phyloP scores from a whole-genome alignment of 2,888 invertebrate genomes.

The Amblyjoppa fuscipennis region DNA sequence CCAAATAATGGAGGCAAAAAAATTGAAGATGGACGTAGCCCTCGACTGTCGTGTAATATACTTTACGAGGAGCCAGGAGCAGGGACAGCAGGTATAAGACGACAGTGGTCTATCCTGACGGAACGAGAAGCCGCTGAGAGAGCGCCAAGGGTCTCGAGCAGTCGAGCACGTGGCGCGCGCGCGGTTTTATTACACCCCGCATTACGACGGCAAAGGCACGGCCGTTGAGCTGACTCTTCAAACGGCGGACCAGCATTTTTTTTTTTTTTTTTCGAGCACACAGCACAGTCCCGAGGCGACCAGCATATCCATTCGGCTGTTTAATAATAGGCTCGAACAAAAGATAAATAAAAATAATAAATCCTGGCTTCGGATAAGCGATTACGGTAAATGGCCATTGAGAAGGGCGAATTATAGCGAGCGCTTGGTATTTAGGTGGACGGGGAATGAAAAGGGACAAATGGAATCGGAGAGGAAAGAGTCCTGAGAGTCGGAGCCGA shows the following conservation, averaged over 20 bases:
- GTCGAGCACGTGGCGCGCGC: constrained; percentile 63
- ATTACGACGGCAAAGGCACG: constrained; percentile 9
- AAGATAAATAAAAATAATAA: constrained; percentile 39
- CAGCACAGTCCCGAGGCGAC: constrained; percentile 17
- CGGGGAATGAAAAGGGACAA: constrained; percentile 1
- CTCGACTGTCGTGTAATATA: constrained; percentile 40
- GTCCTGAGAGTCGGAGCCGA: background rate
- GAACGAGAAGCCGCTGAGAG: constrained; percentile 34
- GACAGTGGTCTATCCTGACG: background rate
- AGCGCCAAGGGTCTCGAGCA: constrained; percentile 48
- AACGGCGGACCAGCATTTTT: constrained; percentile 61
- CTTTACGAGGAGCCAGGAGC: constrained; percentile 52
- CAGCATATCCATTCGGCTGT: constrained; percentile 60
- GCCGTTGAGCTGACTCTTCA: constrained; percentile 36
- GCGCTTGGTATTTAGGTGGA: constrained; percentile 8
- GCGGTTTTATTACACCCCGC: constrained; percentile 64
- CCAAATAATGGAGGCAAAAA: background rate
- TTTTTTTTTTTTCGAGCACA: constrained; percentile 9
- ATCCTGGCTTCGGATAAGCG: constrained; percentile 47
- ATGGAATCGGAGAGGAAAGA: constrained; percentile 17
- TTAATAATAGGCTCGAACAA: constrained; percentile 43
- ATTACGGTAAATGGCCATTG: constrained; percentile 35
- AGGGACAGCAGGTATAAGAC: constrained; percentile 45
- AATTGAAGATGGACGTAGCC: constrained; percentile 4
- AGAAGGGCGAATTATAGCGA: constrained; percentile 42